phyloP scores from a whole-genome alignment of 1,140 invertebrate genomes.

The Sminthurinus signatus region DNA sequence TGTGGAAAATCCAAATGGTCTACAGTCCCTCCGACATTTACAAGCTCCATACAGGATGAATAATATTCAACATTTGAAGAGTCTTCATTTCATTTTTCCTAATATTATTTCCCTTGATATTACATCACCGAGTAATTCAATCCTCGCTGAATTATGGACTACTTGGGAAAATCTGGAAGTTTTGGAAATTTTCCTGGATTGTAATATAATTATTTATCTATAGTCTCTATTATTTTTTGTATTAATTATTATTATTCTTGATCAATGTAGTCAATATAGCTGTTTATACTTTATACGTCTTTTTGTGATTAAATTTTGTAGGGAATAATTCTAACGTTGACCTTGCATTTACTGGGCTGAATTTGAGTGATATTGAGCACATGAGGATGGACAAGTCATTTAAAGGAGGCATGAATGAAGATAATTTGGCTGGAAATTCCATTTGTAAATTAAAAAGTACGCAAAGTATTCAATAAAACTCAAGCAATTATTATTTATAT shows the following conservation, averaged over 20 bases:
- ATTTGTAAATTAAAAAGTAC: neutral
- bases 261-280: too few species aligned
- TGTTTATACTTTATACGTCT: too few species aligned
- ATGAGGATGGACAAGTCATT: neutral
- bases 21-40: neutral
- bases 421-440: neutral
- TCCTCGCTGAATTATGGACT: neutral
- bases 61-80: neutral
- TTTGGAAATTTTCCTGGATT: constrained; percentile 3
- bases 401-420: neutral
- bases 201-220: neutral
- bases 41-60: constrained; percentile 8
- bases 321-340: constrained; percentile 4
- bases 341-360: neutral
- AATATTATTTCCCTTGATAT: neutral
- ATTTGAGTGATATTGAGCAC: neutral
- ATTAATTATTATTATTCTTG: too few species aligned
- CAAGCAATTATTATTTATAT: too few species aligned
- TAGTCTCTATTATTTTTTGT: too few species aligned
- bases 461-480: too few species aligned
- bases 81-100: neutral
- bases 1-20: neutral
- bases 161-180: neutral
- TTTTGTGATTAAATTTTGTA: too few species aligned
- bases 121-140: neutral